phyloP scores from a whole-genome alignment of 2,797 vertebrate species.

The Morelia viridis region DNA sequence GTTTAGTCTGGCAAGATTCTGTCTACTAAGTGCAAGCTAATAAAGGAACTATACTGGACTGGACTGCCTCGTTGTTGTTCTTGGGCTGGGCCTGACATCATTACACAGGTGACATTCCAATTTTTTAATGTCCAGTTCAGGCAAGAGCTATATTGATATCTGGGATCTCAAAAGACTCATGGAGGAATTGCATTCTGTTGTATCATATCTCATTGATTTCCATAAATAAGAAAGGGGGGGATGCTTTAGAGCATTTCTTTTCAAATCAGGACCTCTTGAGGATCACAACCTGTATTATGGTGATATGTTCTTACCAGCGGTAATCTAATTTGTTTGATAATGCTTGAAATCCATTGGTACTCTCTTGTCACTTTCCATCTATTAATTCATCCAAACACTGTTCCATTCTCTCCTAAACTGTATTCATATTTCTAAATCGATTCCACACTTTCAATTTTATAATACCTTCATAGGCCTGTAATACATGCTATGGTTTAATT shows the following conservation, averaged over 20 bases:
- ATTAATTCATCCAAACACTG: not conserved
- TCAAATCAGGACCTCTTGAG: not conserved
- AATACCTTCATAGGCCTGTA: not conserved
- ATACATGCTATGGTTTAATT: not conserved
- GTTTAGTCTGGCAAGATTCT: too few relatives aligned
- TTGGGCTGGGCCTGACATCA: not conserved
- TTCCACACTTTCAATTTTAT: not conserved
- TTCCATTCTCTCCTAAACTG: not conserved
- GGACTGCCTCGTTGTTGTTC: too few relatives aligned
- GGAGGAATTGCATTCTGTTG: not conserved
- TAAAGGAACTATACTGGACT: too few relatives aligned
- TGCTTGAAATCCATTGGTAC: not conserved
- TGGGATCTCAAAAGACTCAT: not conserved
- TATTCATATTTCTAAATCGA: not conserved
- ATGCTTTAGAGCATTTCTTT: not conserved
- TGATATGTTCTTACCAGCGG: not conserved
- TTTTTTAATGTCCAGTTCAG: not conserved
- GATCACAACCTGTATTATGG: not conserved
- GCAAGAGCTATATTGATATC: not conserved
- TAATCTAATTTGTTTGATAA: not conserved
- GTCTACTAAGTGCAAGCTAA: too few relatives aligned
- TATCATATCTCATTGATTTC: not conserved
- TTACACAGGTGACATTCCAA: not conserved
- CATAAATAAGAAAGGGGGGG: not conserved
- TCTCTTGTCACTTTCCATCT: not conserved